Evolutionary conservation across 2,888 invertebrate genomes (phyloP).

Genomic region (Molorchus minor): DNA sequence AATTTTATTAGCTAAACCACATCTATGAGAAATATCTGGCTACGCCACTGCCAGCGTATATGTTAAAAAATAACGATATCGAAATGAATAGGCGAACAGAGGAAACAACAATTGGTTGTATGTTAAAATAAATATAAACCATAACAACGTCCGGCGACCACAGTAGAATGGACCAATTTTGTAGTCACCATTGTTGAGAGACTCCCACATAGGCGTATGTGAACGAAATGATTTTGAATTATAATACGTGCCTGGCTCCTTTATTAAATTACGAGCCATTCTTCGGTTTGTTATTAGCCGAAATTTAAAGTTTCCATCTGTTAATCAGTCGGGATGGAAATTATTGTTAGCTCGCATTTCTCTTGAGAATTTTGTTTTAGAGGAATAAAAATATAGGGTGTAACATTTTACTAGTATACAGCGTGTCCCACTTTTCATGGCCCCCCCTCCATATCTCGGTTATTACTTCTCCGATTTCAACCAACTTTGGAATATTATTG

Average conservation of each 20-base stretch:
- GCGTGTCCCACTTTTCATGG: too few species aligned
- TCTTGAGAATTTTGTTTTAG: neutral
- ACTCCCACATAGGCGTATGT: conserved; percentile 42
- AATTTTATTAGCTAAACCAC: conserved; percentile 39
- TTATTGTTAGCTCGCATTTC: neutral
- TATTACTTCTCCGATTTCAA: too few species aligned
- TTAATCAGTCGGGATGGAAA: neutral
- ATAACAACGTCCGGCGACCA: conserved; percentile 45
- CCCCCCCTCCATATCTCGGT: too few species aligned
- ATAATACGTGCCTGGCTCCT: conserved; percentile 33
- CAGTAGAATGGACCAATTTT: conserved; percentile 44
- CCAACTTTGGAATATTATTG: too few species aligned
- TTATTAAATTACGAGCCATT: conserved; percentile 31
- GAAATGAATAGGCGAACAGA: conserved; percentile 25
- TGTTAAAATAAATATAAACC: conserved; percentile 42
- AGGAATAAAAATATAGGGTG: too few species aligned
- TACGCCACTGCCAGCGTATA: too few species aligned
- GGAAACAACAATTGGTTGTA: conserved; percentile 44
- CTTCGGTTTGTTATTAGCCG: conserved; percentile 23
- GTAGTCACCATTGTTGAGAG: conserved; percentile 40
- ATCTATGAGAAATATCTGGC: too few species aligned
- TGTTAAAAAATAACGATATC: conserved; percentile 37
- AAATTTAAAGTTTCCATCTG: neutral
- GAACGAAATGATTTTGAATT: conserved; percentile 40
- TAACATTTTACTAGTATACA: too few species aligned